These are phyloP conservation scores for Thunnus albacares DNA, from an alignment of 2,797 vertebrate species.

Conservation along the genomic window DNA sequence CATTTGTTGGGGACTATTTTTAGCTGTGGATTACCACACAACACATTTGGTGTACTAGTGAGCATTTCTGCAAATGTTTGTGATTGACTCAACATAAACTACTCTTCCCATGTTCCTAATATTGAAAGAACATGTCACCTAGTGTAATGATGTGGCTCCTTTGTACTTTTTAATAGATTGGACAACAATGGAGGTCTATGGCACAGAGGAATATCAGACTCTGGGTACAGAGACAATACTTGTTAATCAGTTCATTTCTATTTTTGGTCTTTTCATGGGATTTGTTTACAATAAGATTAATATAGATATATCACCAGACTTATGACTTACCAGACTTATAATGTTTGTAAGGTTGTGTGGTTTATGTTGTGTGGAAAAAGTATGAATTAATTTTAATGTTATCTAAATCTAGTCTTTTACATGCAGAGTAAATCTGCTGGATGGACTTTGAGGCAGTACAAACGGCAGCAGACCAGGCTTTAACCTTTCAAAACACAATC, in stretches of 20 bases:
- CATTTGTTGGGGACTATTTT: slow-evolving; percentile 6
- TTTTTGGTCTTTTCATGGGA: slow-evolving; percentile 1
- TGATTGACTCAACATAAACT: background rate
- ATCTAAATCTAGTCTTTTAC: background rate
- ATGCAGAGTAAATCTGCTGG: background rate
- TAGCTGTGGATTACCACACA: background rate
- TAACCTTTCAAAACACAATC: slow-evolving; percentile 8
- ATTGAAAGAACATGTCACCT: background rate
- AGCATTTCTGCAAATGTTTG: background rate
- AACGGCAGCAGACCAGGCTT: background rate
- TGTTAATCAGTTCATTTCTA: background rate
- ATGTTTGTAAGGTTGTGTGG: background rate
- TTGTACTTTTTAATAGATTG: too few species aligned
- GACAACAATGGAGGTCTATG: too few species aligned
- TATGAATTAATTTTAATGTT: background rate
- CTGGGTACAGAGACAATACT: background rate
- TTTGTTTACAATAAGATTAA: background rate
- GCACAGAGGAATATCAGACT: background rate
- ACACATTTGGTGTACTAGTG: background rate
- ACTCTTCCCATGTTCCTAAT: background rate
- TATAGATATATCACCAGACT: background rate
- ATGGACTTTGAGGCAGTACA: background rate
- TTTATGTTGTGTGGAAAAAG: background rate
- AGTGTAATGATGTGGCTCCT: too few species aligned
- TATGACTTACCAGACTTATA: background rate